Conservation (phyloP, 1,140 invertebrate species). For the Drosophila parvula region DNA sequence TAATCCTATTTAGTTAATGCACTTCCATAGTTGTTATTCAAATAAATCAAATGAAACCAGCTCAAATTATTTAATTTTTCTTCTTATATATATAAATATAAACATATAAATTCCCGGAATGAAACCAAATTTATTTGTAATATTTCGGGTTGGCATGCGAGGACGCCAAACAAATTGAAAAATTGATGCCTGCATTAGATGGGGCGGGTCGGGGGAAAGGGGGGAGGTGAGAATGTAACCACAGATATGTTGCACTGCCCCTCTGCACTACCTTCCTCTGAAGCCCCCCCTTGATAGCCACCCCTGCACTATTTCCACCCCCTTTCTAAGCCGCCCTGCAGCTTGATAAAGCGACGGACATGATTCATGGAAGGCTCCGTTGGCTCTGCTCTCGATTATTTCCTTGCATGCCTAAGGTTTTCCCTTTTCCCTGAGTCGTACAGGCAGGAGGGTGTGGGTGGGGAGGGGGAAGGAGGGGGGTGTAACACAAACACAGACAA, state of each 20-base stretch:
- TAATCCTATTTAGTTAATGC: no score
- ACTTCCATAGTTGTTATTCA: no score
- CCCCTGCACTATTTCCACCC: neutral
- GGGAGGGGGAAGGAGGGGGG: neutral
- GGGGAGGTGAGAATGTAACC: conserved; percentile 48
- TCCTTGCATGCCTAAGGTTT: conserved; percentile 58
- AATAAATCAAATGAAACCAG: neutral
- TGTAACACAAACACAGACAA: conserved; percentile 47
- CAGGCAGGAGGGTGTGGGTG: neutral
- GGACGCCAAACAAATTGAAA: conserved; percentile 67
- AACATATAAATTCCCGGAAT: neutral
- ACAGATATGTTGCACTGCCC: conserved; percentile 45
- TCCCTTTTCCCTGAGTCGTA: neutral
- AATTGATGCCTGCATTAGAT: conserved; percentile 61
- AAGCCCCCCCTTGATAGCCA: neutral
- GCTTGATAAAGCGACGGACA: conserved; percentile 65
- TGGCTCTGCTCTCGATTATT: conserved; percentile 65
- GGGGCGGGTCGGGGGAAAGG: neutral
- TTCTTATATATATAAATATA: conserved; percentile 17
- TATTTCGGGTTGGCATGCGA: conserved; percentile 47
- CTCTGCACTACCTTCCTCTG: no score
- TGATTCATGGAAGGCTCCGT: conserved; percentile 66
- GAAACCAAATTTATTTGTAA: conserved; percentile 14
- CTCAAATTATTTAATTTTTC: conserved; percentile 1
- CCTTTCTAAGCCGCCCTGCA: conserved; percentile 8